These are phyloP conservation scores for Capreolus pygargus DNA, from an alignment of 2,113 vertebrate species.

Conservation along the genomic window DNA sequence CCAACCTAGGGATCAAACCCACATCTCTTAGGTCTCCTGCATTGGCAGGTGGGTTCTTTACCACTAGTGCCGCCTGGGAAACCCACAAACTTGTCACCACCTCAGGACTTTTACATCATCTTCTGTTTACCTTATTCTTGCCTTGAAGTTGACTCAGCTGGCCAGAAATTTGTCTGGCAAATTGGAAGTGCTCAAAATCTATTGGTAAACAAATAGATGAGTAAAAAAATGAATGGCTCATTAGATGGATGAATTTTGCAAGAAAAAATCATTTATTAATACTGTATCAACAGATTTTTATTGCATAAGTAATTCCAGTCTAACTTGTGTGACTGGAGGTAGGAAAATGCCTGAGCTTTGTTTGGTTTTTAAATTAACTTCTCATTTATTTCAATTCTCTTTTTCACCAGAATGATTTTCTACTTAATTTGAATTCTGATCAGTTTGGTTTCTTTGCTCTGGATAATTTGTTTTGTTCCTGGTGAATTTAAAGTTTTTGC, in stretches of 20 bases:
- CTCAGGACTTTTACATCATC: neutral
- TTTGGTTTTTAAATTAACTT: neutral
- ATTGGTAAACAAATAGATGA: neutral
- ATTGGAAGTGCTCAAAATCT: neutral
- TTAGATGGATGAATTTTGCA: neutral
- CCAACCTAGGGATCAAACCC: neutral
- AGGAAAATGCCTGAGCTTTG: neutral
- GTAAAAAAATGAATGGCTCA: neutral
- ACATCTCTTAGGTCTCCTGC: neutral
- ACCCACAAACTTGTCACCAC: neutral
- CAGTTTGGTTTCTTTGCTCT: neutral
- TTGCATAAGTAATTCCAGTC: neutral
- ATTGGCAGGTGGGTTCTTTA: neutral
- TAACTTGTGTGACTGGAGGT: neutral
- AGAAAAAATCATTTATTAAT: neutral
- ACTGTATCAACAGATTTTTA: neutral
- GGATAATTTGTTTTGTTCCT: neutral
- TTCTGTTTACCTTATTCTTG: neutral
- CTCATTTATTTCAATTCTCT: neutral
- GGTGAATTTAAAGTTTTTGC: neutral
- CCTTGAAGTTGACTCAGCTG: neutral
- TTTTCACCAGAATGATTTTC: neutral
- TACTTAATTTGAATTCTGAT: slow-evolving; percentile 2
- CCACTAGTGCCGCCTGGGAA: neutral
- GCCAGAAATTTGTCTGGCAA: neutral